Evolutionary conservation across 1,140 invertebrate species (phyloP), one percentile per base, ranked within the genome.

Genomic region (Eueides isabella): DNA sequence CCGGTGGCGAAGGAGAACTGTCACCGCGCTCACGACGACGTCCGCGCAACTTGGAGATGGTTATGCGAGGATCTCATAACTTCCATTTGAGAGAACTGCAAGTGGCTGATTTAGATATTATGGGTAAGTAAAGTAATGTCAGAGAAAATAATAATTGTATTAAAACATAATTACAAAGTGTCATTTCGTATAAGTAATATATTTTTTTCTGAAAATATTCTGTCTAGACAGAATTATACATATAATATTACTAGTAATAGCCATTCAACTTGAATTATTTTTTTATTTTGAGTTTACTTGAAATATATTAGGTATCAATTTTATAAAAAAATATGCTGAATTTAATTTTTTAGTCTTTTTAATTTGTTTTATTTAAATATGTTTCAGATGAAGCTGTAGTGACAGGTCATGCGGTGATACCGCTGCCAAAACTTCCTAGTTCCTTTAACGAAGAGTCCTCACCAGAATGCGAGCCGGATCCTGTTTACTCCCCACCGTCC

Each of bases 41-140:
- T n/a, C 93, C 93, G 1, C 83, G 93, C 19, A 93, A 93, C 79
- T 78, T 94, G 33, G 92, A 94, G 86, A 94, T 94, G 93, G 92
- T 94, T 31, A 94, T 94, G 93, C 76, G 85, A 2, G 90, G 88
- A 31, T 81, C 91, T 0, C 93, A 94, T 70, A 91, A 79, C 79
- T 94, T 94, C 85, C 93, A 94, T 67, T 85, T 94, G 9, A 76
- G 90, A 66, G 93, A 94, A 66, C 83, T 94, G 61, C 92, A 93
- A 72, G 88, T 91, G 62, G 84, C 88, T 26, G 93, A 94, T 73
- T 79, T 94, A 30, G 93, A 94, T 80, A 92, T 94, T 66, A 92
- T 94, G 92, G 93, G 93, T 93, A 66, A 77, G 80, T 68, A 48
- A 55, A 19, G 2, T 31, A 5, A 31, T 31, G 7, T 5, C 31